These are phyloP conservation scores for Agapornis roseicollis DNA, from an alignment of 2,113 vertebrate species.

Conservation along the genomic window DNA sequence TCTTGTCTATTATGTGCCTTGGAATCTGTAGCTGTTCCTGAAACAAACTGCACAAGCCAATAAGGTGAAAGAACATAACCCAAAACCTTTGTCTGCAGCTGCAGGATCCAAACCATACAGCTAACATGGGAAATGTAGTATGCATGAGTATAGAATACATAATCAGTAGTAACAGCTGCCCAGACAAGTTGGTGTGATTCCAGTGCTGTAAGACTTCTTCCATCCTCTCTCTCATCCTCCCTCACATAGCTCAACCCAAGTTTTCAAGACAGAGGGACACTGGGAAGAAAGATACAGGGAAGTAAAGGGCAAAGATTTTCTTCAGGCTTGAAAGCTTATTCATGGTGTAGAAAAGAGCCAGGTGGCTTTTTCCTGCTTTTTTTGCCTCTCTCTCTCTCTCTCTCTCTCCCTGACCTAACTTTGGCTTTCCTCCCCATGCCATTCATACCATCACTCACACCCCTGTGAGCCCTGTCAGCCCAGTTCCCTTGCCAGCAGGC, in stretches of 20 bases:
- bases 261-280: not conserved
- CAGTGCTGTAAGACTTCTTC: conserved; percentile 20
- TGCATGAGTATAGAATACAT: conserved; percentile 33
- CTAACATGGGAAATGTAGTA: conserved; percentile 50
- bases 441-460: not conserved
- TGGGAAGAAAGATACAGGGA: not conserved
- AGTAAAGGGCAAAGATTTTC: not conserved
- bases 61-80: not conserved
- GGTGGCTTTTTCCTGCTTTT: not conserved
- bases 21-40: not conserved
- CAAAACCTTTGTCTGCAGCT: conserved; percentile 1
- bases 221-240: conserved; percentile 14
- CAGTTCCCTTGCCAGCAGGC: not conserved
- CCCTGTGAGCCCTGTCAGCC: fast-evolving
- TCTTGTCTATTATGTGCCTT: not conserved
- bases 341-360: not conserved
- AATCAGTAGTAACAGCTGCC: conserved; percentile 59
- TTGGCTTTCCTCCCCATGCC: not conserved
- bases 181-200: conserved; percentile 47
- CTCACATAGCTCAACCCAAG: not conserved
- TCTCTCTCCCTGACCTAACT: not conserved
- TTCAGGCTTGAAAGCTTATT: not conserved
- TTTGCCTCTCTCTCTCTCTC: not conserved
- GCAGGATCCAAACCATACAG: conserved; percentile 25
- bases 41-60: not conserved